Evolutionary conservation across 2,888 invertebrate species (phyloP), one percentile per base, ranked within the genome.

Genomic region (Ferrisia virgata): DNA sequence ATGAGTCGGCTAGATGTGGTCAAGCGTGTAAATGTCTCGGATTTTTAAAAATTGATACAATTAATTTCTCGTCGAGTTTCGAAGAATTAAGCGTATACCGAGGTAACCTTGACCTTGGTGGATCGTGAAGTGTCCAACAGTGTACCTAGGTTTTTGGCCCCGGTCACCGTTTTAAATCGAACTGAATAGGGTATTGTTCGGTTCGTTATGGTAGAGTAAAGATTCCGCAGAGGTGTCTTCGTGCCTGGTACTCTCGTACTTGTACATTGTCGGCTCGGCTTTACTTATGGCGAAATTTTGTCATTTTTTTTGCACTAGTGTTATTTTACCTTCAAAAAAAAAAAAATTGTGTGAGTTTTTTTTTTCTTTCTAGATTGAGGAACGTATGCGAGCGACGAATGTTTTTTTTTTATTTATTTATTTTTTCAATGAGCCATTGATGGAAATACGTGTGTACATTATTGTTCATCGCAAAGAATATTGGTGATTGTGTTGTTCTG

Each of bases 1-100:
- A 64, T 64, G 58, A 64, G 58, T 64, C 58, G 58, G 58, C 58
- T 64, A 28, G 58, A 64, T 64, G 58, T 64, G 58, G 58, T 64
- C 58, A 13, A 64, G 58, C 58, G 58, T 64, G 58, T 64, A 64
- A 47, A 64, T 64, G 58, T 64, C 58, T 64, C 58, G 22, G 28
- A 13, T 64, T 64, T 64, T 64, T 13, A 25, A 25, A 64, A 64
- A 64, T 64, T 64, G 58, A 64, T 64, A 64, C 58, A 64, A 64
- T 64, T 64, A 64, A 64, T 64, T 64, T 64, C 28, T 64, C 18
- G 4, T 3, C 47, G 58, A 18, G 28, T 2, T 64, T 64, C 58
- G 22, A 2, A 28, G 58, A 64, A 64, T 64, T 64, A 64, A 47
- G 18, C 8, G 5, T 18, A 47, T 18, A 47, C 47, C 18, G n/a